A percentile compares a stretch with the other conserved stretches of the same genome.
Evolutionary conservation across 2,113 vertebrate genomes (phyloP).

Genomic region (Nibea albiflora): DNA sequence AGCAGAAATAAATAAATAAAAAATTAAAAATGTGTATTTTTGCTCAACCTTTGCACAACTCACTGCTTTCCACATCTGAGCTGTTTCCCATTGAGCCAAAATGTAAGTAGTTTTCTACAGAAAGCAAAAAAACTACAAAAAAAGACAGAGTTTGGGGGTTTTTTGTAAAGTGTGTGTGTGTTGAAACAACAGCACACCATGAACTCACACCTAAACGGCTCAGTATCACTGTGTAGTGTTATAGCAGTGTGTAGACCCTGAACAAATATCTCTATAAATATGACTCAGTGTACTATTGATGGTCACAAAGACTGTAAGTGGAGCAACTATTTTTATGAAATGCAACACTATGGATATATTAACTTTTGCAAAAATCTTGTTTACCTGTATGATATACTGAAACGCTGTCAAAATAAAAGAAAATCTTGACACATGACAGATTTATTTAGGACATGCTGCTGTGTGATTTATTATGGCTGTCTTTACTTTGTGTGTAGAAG

Average conservation of each 20-base stretch:
- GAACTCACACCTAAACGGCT: conserved; percentile 86
- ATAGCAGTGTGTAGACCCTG: conserved; percentile 95
- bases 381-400: conserved; percentile 99
- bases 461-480: conserved; percentile 44
- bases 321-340: conserved; percentile 99
- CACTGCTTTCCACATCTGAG: conserved; percentile 86
- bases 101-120: conserved; percentile 84
- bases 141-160: background rate
- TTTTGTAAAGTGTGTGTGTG: conserved; percentile 39
- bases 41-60: conserved; percentile 87
- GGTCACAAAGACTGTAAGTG: conserved; percentile 98
- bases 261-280: conserved; percentile 98
- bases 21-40: conserved; percentile 24
- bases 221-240: conserved; percentile 98
- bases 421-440: conserved; percentile 90
- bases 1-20: conserved; percentile 20
- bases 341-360: conserved; percentile 99
- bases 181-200: conserved; percentile 83
- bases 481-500: background rate
- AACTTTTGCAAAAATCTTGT: conserved; percentile 99
- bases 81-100: conserved; percentile 84
- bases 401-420: conserved; percentile 96
- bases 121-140: conserved; percentile 27
- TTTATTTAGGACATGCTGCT: conserved; percentile 42
- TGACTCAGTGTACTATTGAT: conserved; percentile 95